Percentiles rank a stretch among this genome's conserved stretches.
These are phyloP conservation scores for Pinctada fucata DNA, from an alignment of 2,888 invertebrate genomes.

Conservation along the genomic window DNA sequence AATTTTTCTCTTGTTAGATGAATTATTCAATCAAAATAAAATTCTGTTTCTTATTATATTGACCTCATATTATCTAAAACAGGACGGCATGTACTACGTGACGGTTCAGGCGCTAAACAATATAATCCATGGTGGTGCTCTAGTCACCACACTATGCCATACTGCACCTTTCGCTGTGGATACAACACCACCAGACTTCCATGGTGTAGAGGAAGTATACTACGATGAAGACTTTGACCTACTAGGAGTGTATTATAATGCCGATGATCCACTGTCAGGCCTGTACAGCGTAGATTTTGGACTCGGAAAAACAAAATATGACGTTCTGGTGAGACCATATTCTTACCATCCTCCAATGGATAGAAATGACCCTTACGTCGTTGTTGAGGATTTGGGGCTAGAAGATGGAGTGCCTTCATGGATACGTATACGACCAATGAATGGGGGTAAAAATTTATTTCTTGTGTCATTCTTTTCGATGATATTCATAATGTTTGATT, in stretches of 20 bases:
- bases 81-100: conserved; percentile 61
- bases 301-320: conserved; percentile 59
- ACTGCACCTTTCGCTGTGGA: conserved; percentile 58
- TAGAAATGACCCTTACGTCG: conserved; percentile 49
- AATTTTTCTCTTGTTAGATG: too few species aligned
- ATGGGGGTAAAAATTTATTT: conserved; percentile 49
- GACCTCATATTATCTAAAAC: neutral
- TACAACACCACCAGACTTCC: conserved; percentile 56
- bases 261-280: conserved; percentile 49
- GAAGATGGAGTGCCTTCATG: conserved; percentile 61
- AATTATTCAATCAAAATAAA: too few species aligned
- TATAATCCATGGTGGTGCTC: conserved; percentile 56
- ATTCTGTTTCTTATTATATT: too few species aligned
- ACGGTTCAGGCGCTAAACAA: conserved; percentile 62
- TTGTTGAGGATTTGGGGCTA: conserved; percentile 57
- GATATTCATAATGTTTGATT: too few species aligned
- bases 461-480: too few species aligned
- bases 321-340: conserved; percentile 53
- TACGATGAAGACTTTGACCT: conserved; percentile 63
- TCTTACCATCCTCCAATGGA: conserved; percentile 48
- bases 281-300: conserved; percentile 58
- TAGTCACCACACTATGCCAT: conserved; percentile 64
- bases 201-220: conserved; percentile 50
- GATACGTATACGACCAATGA: conserved; percentile 59
- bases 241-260: conserved; percentile 58